Evolutionary conservation across 2,888 invertebrate genomes (phyloP).

Genomic region (Eupeodes luniger): DNA sequence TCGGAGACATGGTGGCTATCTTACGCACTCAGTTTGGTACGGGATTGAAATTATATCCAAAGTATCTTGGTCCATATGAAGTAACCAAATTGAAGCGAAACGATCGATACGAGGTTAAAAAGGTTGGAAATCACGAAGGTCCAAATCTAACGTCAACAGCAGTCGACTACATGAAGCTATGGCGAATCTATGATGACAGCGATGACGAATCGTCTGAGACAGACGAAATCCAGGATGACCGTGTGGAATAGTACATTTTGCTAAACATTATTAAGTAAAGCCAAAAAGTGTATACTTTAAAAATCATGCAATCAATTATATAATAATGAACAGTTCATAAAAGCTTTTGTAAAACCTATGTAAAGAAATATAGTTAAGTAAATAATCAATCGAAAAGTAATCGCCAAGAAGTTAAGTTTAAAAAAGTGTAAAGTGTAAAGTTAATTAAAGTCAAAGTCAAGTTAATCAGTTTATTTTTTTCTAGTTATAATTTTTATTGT

Average conservation of each 20-base stretch:
- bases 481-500: no score
- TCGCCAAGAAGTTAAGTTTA: no score
- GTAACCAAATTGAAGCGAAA: not conserved
- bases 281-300: not conserved
- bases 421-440: no score
- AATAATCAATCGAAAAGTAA: no score
- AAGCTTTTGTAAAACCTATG: no score
- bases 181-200: not conserved
- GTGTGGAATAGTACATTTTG: not conserved
- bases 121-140: constrained; percentile 16
- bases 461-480: no score
- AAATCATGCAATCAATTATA: not conserved
- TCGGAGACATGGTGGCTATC: constrained; percentile 7
- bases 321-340: not conserved
- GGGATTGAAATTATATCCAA: constrained; percentile 9
- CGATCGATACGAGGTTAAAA: constrained; percentile 9
- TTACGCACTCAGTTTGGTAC: not conserved
- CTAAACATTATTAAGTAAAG: not conserved
- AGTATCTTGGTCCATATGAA: constrained; percentile 15
- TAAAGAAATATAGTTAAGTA: no score
- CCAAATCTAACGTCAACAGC: not conserved
- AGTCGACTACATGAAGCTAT: constrained; percentile 1
- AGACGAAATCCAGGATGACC: constrained; percentile 1
- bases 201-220: constrained; percentile 1
- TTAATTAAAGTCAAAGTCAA: no score